A percentile compares a stretch with the other conserved stretches of the same genome.
Evolutionary conservation across 1,140 invertebrate genomes (phyloP).

Genomic region (Marisa cornuarietis): DNA sequence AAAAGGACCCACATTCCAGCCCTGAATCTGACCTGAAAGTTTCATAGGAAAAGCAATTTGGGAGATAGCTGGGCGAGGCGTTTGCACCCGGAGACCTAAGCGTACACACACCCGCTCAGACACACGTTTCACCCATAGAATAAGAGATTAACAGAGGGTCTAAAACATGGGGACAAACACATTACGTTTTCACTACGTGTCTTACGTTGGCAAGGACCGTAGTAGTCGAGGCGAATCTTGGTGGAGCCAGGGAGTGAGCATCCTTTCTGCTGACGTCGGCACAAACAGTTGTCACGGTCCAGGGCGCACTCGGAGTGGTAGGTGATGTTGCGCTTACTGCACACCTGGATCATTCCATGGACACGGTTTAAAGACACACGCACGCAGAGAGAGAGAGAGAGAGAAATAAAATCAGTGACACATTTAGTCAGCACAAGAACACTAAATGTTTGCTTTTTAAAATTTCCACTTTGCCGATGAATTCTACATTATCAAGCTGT

Average conservation of each 20-base stretch:
- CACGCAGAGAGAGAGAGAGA: neutral
- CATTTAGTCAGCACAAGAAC: too few relatives aligned
- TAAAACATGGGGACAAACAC: too few relatives aligned
- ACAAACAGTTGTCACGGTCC: constrained; percentile 48
- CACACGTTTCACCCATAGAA: too few relatives aligned
- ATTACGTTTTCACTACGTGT: too few relatives aligned
- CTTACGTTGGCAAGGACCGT: constrained; percentile 40
- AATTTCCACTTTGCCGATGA: neutral
- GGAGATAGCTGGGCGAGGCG: too few relatives aligned
- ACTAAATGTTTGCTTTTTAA: neutral
- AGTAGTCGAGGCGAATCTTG: constrained; percentile 48
- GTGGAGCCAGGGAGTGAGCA: constrained; percentile 23
- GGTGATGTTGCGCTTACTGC: constrained; percentile 47
- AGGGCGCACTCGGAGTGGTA: constrained; percentile 44
- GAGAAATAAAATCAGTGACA: neutral
- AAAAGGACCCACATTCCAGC: too few relatives aligned
- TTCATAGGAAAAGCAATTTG: too few relatives aligned
- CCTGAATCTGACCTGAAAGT: too few relatives aligned
- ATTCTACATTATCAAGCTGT: neutral
- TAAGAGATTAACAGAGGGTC: too few relatives aligned
- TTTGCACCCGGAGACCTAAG: too few relatives aligned
- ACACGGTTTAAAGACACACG: too few relatives aligned
- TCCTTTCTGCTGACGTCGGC: constrained; percentile 23
- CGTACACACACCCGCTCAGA: too few relatives aligned
- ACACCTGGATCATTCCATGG: constrained; percentile 46